These are phyloP conservation scores for Craterocephalus amniculus DNA, from an alignment of 2,797 vertebrate genomes.

Conservation along the genomic window DNA sequence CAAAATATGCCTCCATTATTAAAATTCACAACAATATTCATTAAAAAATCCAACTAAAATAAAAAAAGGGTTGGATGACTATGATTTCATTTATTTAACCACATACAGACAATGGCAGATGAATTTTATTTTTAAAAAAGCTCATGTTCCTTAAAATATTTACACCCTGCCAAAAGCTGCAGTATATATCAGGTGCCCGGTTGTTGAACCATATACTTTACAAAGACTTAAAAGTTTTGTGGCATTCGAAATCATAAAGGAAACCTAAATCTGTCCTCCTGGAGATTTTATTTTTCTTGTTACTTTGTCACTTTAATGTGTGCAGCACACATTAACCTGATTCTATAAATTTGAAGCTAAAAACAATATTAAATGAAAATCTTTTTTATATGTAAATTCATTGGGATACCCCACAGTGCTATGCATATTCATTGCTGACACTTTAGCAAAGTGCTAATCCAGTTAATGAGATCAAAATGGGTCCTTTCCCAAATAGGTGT, in stretches of 20 bases:
- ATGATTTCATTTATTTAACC: not conserved
- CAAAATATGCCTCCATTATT: not conserved
- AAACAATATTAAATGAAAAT: slow-evolving; percentile 9
- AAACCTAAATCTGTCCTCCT: not conserved
- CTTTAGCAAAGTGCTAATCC: slow-evolving; percentile 79
- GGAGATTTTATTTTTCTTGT: not conserved
- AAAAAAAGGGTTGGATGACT: not conserved
- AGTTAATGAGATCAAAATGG: slow-evolving; percentile 82
- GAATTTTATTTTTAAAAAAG: not conserved
- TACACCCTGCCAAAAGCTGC: not conserved
- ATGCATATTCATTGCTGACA: slow-evolving; percentile 76
- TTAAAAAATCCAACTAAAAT: not conserved
- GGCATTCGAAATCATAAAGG: too few relatives aligned
- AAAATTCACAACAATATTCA: not conserved
- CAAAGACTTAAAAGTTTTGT: too few relatives aligned
- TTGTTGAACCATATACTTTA: not conserved
- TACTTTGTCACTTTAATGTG: slow-evolving; percentile 1
- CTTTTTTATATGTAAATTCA: slow-evolving; percentile 33
- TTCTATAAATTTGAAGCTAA: slow-evolving; percentile 19
- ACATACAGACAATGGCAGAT: not conserved
- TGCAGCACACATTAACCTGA: slow-evolving; percentile 11
- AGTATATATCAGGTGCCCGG: not conserved
- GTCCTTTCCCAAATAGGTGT: slow-evolving; percentile 74
- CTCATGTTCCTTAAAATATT: not conserved
- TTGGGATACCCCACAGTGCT: slow-evolving; percentile 56